Conservation (phyloP, 2,113 vertebrate genomes). For the Gymnogyps californianus region DNA sequence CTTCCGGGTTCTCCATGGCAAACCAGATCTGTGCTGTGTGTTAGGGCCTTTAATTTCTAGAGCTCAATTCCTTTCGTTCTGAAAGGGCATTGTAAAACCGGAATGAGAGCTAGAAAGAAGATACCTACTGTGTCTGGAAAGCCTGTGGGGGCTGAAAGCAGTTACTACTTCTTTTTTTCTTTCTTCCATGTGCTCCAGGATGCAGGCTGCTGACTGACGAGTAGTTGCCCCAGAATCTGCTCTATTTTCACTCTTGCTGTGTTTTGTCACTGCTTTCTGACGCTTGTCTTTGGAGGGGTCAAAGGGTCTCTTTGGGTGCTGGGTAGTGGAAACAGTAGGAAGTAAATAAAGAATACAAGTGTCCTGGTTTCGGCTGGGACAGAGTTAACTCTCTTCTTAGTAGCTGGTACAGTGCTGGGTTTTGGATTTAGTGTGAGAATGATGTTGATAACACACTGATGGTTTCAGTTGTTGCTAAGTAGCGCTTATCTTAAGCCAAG, state of each 20-base stretch:
- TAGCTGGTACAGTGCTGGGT: too few species aligned
- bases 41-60: background rate
- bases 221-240: background rate
- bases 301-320: background rate
- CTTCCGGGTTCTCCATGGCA: accelerated
- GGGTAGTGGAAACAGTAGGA: background rate
- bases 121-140: accelerated
- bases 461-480: too few species aligned
- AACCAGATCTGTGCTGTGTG: too few species aligned
- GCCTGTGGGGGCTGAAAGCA: background rate
- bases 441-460: too few species aligned
- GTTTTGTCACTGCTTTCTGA: too few species aligned
- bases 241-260: background rate
- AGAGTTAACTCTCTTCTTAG: too few species aligned
- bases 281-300: background rate
- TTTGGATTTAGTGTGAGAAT: too few species aligned
- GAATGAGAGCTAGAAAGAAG: background rate
- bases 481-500: too few species aligned
- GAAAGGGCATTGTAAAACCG: accelerated
- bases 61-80: background rate
- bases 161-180: accelerated
- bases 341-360: background rate
- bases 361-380: too few species aligned
- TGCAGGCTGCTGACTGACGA: background rate
- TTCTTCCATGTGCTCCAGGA: background rate